Evolutionary conservation across 2,888 invertebrate species (phyloP).

Genomic region (Rhopalosiphum nymphaeae): DNA sequence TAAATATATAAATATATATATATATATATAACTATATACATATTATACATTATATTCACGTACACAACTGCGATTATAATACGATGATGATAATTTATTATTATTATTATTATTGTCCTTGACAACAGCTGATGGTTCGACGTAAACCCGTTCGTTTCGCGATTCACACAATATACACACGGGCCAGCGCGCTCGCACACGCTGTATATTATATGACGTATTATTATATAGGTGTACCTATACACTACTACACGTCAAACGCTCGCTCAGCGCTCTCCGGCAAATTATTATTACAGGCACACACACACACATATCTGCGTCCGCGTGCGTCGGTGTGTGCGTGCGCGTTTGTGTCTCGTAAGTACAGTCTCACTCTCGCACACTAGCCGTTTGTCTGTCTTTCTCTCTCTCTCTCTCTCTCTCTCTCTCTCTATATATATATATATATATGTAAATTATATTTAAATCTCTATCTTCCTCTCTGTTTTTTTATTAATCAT

Average conservation of each 20-base stretch:
- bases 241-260: neutral
- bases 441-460: no score
- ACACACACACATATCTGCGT: neutral
- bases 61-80: neutral
- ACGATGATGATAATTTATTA: neutral
- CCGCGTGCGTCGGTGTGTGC: neutral
- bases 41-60: neutral
- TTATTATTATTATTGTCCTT: conserved; percentile 5
- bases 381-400: neutral
- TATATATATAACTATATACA: neutral
- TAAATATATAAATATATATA: no score
- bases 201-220: neutral
- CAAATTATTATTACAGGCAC: conserved; percentile 3
- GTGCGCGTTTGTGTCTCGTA: conserved; percentile 1
- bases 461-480: neutral
- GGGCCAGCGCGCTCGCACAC: neutral
- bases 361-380: neutral
- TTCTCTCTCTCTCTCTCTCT: neutral
- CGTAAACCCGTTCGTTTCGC: conserved; percentile 33
- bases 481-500: neutral
- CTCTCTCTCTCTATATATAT: neutral
- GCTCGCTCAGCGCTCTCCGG: neutral
- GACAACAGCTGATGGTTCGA: conserved; percentile 34
- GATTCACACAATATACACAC: neutral
- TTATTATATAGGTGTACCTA: neutral